Percentiles rank a stretch among this genome's conserved stretches.
phyloP scores from a whole-genome alignment of 2,888 invertebrate genomes.

The Melanophora roralis region DNA sequence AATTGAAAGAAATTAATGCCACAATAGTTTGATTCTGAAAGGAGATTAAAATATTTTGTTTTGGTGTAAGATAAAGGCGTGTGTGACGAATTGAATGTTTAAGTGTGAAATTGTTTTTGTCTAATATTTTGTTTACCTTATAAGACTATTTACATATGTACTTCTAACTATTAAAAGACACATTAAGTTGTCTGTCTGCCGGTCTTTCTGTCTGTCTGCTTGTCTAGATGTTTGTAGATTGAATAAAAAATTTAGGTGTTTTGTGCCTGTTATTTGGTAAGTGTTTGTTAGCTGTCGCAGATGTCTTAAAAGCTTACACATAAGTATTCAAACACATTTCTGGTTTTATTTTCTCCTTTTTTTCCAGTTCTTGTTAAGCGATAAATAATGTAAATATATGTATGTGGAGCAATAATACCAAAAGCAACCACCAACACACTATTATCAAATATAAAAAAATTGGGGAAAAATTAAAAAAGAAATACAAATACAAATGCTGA shows the following conservation, averaged over 20 bases:
- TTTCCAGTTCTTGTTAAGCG: constrained; percentile 9
- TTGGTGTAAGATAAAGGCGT: constrained; percentile 43
- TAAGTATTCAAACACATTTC: constrained; percentile 9
- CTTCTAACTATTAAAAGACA: too few species aligned
- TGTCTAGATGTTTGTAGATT: constrained; percentile 22
- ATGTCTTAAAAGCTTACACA: constrained; percentile 40
- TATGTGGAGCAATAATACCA: constrained; percentile 27
- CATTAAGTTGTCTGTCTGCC: too few species aligned
- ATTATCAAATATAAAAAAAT: not conserved
- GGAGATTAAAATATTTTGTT: not conserved
- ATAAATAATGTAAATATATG: constrained; percentile 43
- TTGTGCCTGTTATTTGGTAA: not conserved
- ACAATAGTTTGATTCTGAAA: constrained; percentile 3
- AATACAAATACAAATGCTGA: not conserved
- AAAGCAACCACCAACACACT: not conserved
- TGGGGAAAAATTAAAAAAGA: not conserved
- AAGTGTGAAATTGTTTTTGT: constrained; percentile 58
- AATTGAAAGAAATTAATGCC: constrained; percentile 45
- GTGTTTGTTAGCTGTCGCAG: not conserved
- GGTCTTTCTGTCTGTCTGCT: not conserved
- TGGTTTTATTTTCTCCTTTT: not conserved
- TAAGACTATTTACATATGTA: not conserved
- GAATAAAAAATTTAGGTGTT: constrained; percentile 35
- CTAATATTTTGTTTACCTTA: constrained; percentile 19
- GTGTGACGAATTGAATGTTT: constrained; percentile 59